Evolutionary conservation across 1,140 invertebrate genomes (phyloP).

Genomic region (Formica selysi): DNA sequence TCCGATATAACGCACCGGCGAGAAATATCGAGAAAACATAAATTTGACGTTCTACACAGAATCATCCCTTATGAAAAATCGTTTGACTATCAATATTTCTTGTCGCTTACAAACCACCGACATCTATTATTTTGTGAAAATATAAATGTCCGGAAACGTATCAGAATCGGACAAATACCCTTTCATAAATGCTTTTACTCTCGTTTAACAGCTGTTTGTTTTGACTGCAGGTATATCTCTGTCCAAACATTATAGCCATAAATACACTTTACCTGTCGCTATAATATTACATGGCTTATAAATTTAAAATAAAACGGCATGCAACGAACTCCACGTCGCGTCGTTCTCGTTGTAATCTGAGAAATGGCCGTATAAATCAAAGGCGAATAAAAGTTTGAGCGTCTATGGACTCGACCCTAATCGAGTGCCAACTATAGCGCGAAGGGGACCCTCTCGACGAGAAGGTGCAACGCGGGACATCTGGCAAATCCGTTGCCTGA

Average conservation of each 20-base stretch:
- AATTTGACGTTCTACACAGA: neutral
- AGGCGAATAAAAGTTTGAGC: constrained; percentile 44
- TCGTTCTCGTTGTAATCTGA: constrained; percentile 10
- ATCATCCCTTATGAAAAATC: constrained; percentile 12
- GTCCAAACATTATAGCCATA: neutral
- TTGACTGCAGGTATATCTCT: too few species aligned
- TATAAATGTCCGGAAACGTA: neutral
- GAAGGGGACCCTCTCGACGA: constrained; percentile 11
- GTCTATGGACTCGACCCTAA: constrained; percentile 42
- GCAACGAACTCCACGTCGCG: too few species aligned
- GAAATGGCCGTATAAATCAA: constrained; percentile 15
- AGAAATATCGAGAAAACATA: constrained; percentile 12
- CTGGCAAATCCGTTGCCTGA: constrained; percentile 43
- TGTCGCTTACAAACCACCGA: neutral
- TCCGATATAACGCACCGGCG: neutral
- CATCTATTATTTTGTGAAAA: neutral
- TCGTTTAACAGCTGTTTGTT: neutral
- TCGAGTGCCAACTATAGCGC: constrained; percentile 25
- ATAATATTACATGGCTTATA: neutral
- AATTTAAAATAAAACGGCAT: neutral
- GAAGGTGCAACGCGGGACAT: constrained; percentile 31
- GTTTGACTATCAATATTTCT: neutral
- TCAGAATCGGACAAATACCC: neutral
- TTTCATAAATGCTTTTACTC: neutral
- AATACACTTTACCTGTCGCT: neutral